Evolutionary conservation across 2,113 vertebrate genomes (phyloP).

Genomic region (Rhinoptilus africanus): DNA sequence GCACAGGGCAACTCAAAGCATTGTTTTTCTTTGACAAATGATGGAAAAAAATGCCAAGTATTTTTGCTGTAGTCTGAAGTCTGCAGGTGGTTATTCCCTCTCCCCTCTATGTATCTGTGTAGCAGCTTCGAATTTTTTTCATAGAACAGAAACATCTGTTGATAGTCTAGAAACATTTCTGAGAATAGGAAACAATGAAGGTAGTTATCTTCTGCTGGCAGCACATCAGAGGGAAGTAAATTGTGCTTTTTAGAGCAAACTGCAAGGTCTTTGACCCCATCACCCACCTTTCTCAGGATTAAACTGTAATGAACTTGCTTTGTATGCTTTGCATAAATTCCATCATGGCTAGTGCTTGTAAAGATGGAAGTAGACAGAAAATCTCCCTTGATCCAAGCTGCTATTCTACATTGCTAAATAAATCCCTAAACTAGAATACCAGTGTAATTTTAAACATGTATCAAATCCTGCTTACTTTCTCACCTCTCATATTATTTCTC

Average conservation of each 20-base stretch:
- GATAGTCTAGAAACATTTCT: background rate
- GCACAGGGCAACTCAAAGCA: background rate
- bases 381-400: background rate
- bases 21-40: background rate
- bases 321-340: background rate
- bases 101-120: background rate
- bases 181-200: conserved; percentile 3
- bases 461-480: background rate
- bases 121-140: background rate
- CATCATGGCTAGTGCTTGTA: background rate
- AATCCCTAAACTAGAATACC: background rate
- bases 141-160: background rate
- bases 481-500: background rate
- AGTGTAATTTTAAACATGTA: background rate
- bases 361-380: background rate
- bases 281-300: background rate
- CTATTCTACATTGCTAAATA: background rate
- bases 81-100: background rate
- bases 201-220: conserved; percentile 27
- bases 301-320: background rate
- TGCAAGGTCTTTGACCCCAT: background rate
- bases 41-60: background rate
- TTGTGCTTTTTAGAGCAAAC: background rate
- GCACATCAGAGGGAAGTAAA: background rate
- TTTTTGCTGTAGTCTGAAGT: background rate